Conservation (phyloP, 2,888 invertebrate species). For the Saturnia pavonia region DNA sequence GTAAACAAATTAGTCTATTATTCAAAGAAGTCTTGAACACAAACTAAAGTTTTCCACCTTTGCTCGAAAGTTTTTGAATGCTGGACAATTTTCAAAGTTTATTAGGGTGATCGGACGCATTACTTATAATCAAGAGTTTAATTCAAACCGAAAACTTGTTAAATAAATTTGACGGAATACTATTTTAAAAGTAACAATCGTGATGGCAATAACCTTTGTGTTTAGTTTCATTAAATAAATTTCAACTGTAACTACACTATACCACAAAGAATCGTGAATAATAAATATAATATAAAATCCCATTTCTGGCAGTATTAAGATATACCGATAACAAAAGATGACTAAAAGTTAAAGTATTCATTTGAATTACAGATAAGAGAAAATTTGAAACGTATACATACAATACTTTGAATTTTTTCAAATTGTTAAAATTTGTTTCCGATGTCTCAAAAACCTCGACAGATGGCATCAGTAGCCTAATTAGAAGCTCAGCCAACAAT, state of each 20-base stretch:
- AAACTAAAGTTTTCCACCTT: conserved; percentile 33
- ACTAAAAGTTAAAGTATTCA: background rate
- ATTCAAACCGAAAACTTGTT: conserved; percentile 14
- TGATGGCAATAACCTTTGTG: conserved; percentile 12
- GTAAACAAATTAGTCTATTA: conserved; percentile 40
- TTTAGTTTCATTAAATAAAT: conserved; percentile 10
- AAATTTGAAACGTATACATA: too few species aligned
- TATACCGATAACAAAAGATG: background rate
- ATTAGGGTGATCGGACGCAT: conserved; percentile 17
- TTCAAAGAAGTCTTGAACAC: conserved; percentile 29
- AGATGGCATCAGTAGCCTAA: background rate
- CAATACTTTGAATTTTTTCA: background rate
- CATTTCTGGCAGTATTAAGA: background rate
- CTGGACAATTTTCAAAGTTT: conserved; percentile 5
- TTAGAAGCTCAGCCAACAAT: background rate
- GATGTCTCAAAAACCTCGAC: background rate
- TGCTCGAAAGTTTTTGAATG: conserved; percentile 19
- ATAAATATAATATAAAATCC: background rate
- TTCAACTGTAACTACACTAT: background rate
- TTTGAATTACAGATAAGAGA: too few species aligned
- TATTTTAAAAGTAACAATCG: conserved; percentile 14
- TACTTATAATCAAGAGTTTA: conserved; percentile 17
- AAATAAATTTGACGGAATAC: conserved; percentile 18
- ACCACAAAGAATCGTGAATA: background rate
- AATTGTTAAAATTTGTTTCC: background rate